Base-by-base conservation (phyloP, 1,140 invertebrate genomes). In the Magallana angulata region DNA sequence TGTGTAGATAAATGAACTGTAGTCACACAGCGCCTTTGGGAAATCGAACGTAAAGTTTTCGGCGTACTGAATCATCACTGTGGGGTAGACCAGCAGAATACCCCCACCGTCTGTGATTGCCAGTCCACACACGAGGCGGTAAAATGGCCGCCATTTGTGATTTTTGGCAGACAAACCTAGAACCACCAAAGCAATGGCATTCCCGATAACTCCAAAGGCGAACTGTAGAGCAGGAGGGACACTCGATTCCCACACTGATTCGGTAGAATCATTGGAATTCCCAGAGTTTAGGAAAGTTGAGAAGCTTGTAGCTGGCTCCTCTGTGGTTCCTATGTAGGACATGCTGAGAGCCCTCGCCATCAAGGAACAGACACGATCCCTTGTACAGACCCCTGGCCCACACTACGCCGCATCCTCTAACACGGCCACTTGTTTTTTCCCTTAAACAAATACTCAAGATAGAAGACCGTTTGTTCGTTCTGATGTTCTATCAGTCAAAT, bases 1-100 rank as follows among this genome's bases (percentile, higher is more conserved):
- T 80, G 94, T 92, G 90, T 94, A 92, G 81, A 94, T 91, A 90
- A 95, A 95, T 5, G 93, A 93, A 84, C 93, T 92, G 87, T 93
- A 94, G 60, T 94, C 85, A 90, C 93, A 92, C 88, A 94, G 81
- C 24, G 86, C 16, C 58, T 88, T 58, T 36, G 92, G 92, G n/a
- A 91, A 91, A 14, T 91, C 68, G 90, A 91, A 93, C 68, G 87
- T 89, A 7, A 89, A 71, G 62, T 89, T 89, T 24, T 91, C 91
- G 6, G 88, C 86, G 82, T 93, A 94, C 2, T 91, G 91, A 11
- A 88, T 84, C 11, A 94, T 88, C 6, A 91, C 91, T 9, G 93
- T 90, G 1, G 93, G 93, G 1, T 92, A 93, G 0, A 89, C 89
- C 16, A 90, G 87, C 62, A 92, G 82, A 5, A 87, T 92, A 3